Evolutionary conservation across 2,888 invertebrate genomes (phyloP).

Genomic region (Drosophila subquinaria): DNA sequence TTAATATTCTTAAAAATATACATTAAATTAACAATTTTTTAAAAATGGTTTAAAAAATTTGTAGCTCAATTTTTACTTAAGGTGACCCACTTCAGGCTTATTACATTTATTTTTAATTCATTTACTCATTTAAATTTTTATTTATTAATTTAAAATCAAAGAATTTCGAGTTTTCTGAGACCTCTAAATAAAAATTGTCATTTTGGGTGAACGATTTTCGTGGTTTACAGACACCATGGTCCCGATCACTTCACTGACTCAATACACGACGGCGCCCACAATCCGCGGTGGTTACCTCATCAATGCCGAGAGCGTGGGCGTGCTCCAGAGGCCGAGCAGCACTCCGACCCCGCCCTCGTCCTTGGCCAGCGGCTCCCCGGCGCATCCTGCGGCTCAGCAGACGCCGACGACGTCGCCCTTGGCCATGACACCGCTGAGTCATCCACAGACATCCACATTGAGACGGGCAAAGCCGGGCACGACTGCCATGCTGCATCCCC

Average conservation of each 20-base stretch:
- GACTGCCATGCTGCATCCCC: constrained; percentile 70
- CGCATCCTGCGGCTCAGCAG: constrained; percentile 56
- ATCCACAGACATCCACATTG: constrained; percentile 63
- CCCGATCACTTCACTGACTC: constrained; percentile 83
- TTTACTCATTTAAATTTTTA: too few relatives aligned
- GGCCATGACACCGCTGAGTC: constrained; percentile 54
- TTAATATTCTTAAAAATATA: too few relatives aligned
- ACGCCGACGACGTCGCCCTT: constrained; percentile 48
- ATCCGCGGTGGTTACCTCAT: constrained; percentile 84
- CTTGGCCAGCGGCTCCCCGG: constrained; percentile 58
- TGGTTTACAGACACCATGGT: constrained; percentile 77
- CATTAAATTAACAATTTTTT: too few relatives aligned
- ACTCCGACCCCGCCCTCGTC: constrained; percentile 79
- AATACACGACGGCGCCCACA: constrained; percentile 84
- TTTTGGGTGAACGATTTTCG: neutral
- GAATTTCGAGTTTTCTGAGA: too few relatives aligned
- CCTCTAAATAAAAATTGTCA: too few relatives aligned
- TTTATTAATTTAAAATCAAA: too few relatives aligned
- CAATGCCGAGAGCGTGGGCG: constrained; percentile 79
- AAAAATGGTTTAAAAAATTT: too few relatives aligned
- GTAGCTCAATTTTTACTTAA: too few relatives aligned
- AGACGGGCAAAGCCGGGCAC: constrained; percentile 65
- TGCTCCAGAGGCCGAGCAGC: constrained; percentile 80
- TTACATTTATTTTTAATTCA: too few relatives aligned
- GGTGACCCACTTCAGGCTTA: too few relatives aligned